phyloP scores from a whole-genome alignment of 2,888 invertebrate genomes.

The Trichacis sp. region DNA sequence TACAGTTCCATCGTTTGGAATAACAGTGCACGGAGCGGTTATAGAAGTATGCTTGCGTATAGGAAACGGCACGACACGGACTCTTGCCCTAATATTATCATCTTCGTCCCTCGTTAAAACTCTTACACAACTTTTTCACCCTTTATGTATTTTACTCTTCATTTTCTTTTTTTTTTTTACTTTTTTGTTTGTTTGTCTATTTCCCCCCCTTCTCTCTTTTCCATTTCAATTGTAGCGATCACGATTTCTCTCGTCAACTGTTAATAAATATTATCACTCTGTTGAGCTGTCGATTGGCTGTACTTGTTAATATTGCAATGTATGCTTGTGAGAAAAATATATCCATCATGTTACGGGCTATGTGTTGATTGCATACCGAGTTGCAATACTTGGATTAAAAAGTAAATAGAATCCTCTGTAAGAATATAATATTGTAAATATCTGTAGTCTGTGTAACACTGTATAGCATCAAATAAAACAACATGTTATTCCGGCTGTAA shows the following conservation, averaged over 20 bases:
- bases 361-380: slow-evolving; percentile 63
- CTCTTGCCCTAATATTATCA: slow-evolving; percentile 33
- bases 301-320: slow-evolving; percentile 58
- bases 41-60: neutral
- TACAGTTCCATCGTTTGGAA: slow-evolving; percentile 32
- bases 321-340: slow-evolving; percentile 64
- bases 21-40: slow-evolving; percentile 22
- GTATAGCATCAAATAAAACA: slow-evolving; percentile 70
- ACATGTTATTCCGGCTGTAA: slow-evolving; percentile 66
- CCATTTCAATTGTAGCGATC: slow-evolving; percentile 67
- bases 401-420: slow-evolving; percentile 70
- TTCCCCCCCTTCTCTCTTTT: slow-evolving; percentile 7
- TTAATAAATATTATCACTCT: slow-evolving; percentile 66
- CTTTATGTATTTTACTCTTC: neutral
- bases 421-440: slow-evolving; percentile 70
- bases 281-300: slow-evolving; percentile 67
- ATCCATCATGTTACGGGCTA: slow-evolving; percentile 60
- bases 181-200: neutral
- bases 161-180: neutral
- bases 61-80: slow-evolving; percentile 18
- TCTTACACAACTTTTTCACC: no score
- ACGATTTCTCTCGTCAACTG: slow-evolving; percentile 65
- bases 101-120: slow-evolving; percentile 35
- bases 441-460: slow-evolving; percentile 70
- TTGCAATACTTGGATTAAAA: slow-evolving; percentile 62